Conservation (phyloP, 2,888 invertebrate genomes). For the Adineta ricciae region DNA sequence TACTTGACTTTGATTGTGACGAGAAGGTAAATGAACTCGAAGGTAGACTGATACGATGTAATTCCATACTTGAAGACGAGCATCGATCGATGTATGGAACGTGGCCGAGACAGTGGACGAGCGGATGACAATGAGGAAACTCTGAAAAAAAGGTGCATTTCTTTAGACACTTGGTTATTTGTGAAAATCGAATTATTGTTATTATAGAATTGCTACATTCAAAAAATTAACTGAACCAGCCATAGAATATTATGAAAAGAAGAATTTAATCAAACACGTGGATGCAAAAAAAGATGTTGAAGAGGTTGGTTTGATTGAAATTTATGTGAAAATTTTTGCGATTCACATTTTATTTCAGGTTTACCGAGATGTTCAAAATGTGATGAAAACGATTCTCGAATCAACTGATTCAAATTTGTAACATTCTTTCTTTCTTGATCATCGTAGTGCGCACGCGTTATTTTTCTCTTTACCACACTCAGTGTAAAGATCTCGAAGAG, state of each 20-base stretch:
- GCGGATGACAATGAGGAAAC: slow-evolving; percentile 84
- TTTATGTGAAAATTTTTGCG: too few species aligned
- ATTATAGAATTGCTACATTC: background rate
- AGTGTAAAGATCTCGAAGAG: too few species aligned
- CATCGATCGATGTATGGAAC: slow-evolving; percentile 69
- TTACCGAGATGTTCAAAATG: too few species aligned
- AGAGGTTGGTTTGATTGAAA: too few species aligned
- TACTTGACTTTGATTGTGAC: slow-evolving; percentile 80
- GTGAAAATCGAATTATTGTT: slow-evolving; percentile 39
- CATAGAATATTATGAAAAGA: slow-evolving; percentile 65
- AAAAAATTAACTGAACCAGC: slow-evolving; percentile 57
- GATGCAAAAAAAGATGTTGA: slow-evolving; percentile 57
- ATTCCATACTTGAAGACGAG: slow-evolving; percentile 52
- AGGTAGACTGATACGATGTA: slow-evolving; percentile 40
- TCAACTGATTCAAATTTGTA: too few species aligned
- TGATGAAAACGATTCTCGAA: too few species aligned
- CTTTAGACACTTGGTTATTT: background rate
- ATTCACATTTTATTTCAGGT: too few species aligned
- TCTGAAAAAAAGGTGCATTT: slow-evolving; percentile 63
- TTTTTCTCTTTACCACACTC: too few species aligned
- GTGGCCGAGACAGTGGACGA: slow-evolving; percentile 79
- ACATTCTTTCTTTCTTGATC: too few species aligned
- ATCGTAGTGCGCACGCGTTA: too few species aligned
- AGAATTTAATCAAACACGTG: slow-evolving; percentile 64
- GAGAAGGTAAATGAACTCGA: slow-evolving; percentile 54